Evolutionary conservation across 2,888 invertebrate genomes (phyloP).

Genomic region (Lamellibrachia columna): DNA sequence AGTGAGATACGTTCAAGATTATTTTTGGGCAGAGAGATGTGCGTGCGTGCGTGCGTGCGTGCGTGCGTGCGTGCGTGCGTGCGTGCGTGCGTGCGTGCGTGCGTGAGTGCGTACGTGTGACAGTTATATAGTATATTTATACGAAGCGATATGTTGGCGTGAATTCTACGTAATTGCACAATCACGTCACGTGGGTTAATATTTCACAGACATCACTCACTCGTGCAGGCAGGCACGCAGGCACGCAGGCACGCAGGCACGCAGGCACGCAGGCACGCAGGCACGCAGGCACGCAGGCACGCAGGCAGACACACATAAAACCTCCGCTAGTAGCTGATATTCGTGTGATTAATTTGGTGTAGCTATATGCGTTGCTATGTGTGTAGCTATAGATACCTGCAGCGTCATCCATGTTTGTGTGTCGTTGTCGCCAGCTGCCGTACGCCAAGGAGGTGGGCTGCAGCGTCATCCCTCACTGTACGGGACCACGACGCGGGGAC

Average conservation of each 20-base stretch:
- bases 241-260: background rate
- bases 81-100: too few species aligned
- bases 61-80: too few species aligned
- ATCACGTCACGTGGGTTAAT: too few species aligned
- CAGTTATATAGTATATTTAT: background rate
- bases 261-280: background rate
- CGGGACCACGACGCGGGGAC: background rate
- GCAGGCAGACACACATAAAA: background rate
- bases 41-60: background rate
- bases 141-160: too few species aligned
- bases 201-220: too few species aligned
- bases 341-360: too few species aligned
- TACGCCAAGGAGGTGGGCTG: slow-evolving; percentile 31
- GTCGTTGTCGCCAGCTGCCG: slow-evolving; percentile 18
- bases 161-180: too few species aligned
- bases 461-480: slow-evolving; percentile 33
- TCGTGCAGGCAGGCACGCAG: background rate
- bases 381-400: background rate
- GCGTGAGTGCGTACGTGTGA: background rate
- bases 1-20: background rate
- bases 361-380: background rate
- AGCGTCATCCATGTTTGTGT: background rate
- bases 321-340: too few species aligned
- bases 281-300: background rate
- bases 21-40: background rate